phyloP scores from a whole-genome alignment of 92 coral and sea anemone genomes.

The Diadumene lineata region DNA sequence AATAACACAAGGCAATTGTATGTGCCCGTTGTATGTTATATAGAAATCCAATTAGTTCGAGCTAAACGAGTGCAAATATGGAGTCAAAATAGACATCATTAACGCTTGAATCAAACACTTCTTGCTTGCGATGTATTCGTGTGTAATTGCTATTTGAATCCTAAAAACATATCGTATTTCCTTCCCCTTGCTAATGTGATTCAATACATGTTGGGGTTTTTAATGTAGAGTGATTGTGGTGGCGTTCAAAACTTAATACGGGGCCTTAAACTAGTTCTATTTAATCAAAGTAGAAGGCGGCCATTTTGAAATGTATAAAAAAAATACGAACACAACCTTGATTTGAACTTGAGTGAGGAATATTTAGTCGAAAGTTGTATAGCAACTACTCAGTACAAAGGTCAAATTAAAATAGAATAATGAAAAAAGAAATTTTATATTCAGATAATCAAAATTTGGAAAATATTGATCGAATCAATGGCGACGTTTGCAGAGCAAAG shows the following conservation, averaged over 20 bases:
- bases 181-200: neutral
- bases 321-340: neutral
- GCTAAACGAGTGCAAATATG: neutral
- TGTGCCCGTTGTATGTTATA: neutral
- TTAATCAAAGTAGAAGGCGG: neutral
- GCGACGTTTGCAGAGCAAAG: constrained; percentile 4
- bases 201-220: neutral
- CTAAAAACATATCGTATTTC: neutral
- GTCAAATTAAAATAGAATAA: neutral
- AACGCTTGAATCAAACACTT: neutral
- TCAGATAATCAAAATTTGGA: neutral
- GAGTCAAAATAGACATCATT: neutral
- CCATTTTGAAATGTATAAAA: constrained; percentile 14
- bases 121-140: neutral
- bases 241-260: neutral
- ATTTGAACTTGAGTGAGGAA: neutral
- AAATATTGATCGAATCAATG: neutral
- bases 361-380: neutral
- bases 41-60: neutral
- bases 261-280: neutral
- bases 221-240: neutral
- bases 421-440: neutral
- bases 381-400: constrained; percentile 5
- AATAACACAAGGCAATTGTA: neutral
- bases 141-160: neutral